phyloP scores from a whole-genome alignment of 1,140 invertebrate genomes.

The Tetranychus urticae region DNA sequence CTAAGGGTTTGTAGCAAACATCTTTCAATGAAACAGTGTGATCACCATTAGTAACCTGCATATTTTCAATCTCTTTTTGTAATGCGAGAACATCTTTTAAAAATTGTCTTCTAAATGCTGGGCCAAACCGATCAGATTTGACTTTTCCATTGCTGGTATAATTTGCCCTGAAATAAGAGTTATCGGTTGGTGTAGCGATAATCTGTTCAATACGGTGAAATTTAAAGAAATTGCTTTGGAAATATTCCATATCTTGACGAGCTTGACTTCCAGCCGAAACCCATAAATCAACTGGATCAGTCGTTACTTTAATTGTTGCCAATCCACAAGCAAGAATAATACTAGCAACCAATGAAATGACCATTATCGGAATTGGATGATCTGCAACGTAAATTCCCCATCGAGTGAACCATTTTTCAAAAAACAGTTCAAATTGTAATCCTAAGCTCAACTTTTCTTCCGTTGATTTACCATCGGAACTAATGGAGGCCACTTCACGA shows the following conservation, averaged over 20 bases:
- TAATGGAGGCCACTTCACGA: not conserved
- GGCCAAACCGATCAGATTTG: slow-evolving; percentile 34
- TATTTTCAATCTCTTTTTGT: slow-evolving; percentile 33
- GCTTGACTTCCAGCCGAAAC: slow-evolving; percentile 62
- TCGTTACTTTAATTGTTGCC: slow-evolving; percentile 41
- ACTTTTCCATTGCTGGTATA: slow-evolving; percentile 11
- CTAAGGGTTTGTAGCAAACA: slow-evolving; percentile 67
- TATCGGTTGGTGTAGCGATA: slow-evolving; percentile 31
- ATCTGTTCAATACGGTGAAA: slow-evolving; percentile 88
- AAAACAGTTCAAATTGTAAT: slow-evolving; percentile 41
- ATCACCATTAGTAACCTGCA: not conserved
- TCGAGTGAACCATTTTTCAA: slow-evolving; percentile 47
- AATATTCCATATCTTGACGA: slow-evolving; percentile 63
- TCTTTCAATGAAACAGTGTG: slow-evolving; percentile 37
- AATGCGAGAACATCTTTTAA: slow-evolving; percentile 41
- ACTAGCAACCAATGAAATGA: slow-evolving; percentile 35
- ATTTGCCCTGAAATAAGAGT: slow-evolving; percentile 3
- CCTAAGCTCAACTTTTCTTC: slow-evolving; percentile 43
- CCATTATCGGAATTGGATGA: slow-evolving; percentile 47
- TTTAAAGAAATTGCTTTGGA: slow-evolving; percentile 55
- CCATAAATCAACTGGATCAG: slow-evolving; percentile 92
- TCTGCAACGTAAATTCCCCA: slow-evolving; percentile 61
- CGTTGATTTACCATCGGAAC: not conserved
- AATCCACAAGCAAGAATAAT: slow-evolving; percentile 33
- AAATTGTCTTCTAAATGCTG: slow-evolving; percentile 62